A percentile compares a stretch with the other conserved stretches of the same genome.
Evolutionary conservation across 2,797 vertebrate genomes (phyloP).

Genomic region (Rachycentron canadum): DNA sequence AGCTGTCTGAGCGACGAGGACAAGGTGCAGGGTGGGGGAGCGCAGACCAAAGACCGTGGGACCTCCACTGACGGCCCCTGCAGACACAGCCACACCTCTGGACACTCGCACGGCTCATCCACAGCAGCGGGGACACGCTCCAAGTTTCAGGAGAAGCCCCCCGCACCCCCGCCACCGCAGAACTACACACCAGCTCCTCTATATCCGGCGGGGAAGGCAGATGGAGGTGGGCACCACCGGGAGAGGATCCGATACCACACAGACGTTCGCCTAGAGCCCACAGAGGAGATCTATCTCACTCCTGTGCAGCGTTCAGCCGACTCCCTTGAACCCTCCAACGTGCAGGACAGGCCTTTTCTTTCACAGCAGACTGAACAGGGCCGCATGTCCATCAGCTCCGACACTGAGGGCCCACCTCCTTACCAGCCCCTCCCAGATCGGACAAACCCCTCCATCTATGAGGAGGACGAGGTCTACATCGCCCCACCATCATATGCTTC

Average conservation of each 20-base stretch:
- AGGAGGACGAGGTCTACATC: constrained; percentile 87
- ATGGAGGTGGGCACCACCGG: constrained; percentile 83
- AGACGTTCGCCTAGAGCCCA: constrained; percentile 92
- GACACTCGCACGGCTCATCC: constrained; percentile 78
- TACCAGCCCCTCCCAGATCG: constrained; percentile 89
- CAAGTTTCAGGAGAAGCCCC: constrained; percentile 79
- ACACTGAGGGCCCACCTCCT: constrained; percentile 91
- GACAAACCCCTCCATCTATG: constrained; percentile 92
- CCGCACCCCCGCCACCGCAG: constrained; percentile 75
- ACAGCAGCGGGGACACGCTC: constrained; percentile 63
- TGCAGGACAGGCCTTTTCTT: constrained; percentile 84
- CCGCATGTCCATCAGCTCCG: constrained; percentile 95
- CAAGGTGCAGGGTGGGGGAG: constrained; percentile 89
- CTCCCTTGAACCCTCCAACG: constrained; percentile 76
- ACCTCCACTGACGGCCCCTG: constrained; percentile 94
- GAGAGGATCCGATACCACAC: constrained; percentile 94
- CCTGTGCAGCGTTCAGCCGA: constrained; percentile 92
- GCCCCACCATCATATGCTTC: constrained; percentile 84
- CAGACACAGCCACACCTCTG: constrained; percentile 86
- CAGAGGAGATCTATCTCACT: constrained; percentile 97
- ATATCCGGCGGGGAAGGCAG: constrained; percentile 65
- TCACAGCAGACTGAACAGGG: constrained; percentile 91
- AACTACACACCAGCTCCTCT: constrained; percentile 81
- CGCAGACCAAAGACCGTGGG: constrained; percentile 95
- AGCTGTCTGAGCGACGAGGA: constrained; percentile 96